These are phyloP conservation scores for Aphrocallistes beatrix DNA, from an alignment of 37 sponge, comb jelly and placozoan species.

Conservation along the genomic window DNA sequence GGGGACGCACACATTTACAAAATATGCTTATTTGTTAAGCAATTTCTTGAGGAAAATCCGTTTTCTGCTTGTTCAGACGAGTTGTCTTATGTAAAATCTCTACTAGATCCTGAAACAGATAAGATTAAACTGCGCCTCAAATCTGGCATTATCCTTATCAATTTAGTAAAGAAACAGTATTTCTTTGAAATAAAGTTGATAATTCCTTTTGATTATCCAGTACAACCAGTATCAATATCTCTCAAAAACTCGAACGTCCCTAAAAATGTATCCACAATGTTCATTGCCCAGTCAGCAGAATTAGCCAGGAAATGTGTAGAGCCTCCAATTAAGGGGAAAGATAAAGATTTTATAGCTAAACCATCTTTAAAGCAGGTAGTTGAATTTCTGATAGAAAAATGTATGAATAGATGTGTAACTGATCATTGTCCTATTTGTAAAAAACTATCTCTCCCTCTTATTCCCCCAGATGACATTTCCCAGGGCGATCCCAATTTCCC, in stretches of 20 bases:
- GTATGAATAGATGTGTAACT: constrained; percentile 37
- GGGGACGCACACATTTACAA: constrained; percentile 49
- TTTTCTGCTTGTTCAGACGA: constrained; percentile 82
- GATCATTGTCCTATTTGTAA: constrained; percentile 69
- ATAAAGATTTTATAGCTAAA: constrained; percentile 53
- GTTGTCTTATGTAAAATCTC: constrained; percentile 52
- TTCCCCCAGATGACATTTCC: constrained; percentile 34
- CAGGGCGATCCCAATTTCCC: background rate
- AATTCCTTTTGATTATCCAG: constrained; percentile 10
- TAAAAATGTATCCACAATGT: constrained; percentile 32
- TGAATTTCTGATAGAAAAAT: constrained; percentile 49
- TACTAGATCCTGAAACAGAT: constrained; percentile 15
- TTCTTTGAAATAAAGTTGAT: background rate
- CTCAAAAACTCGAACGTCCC: constrained; percentile 76
- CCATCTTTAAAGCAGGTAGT: constrained; percentile 60
- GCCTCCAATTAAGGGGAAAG: constrained; percentile 57
- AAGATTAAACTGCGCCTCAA: background rate
- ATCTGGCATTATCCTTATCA: background rate
- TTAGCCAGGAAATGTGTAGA: constrained; percentile 59
- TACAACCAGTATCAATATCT: constrained; percentile 49
- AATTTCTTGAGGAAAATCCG: constrained; percentile 57
- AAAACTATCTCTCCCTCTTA: constrained; percentile 43
- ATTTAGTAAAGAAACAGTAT: background rate
- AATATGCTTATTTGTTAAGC: constrained; percentile 10
- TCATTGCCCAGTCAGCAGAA: constrained; percentile 52